Base-by-base conservation (phyloP, 1,140 invertebrate species). In the Eciton burchellii region DNA sequence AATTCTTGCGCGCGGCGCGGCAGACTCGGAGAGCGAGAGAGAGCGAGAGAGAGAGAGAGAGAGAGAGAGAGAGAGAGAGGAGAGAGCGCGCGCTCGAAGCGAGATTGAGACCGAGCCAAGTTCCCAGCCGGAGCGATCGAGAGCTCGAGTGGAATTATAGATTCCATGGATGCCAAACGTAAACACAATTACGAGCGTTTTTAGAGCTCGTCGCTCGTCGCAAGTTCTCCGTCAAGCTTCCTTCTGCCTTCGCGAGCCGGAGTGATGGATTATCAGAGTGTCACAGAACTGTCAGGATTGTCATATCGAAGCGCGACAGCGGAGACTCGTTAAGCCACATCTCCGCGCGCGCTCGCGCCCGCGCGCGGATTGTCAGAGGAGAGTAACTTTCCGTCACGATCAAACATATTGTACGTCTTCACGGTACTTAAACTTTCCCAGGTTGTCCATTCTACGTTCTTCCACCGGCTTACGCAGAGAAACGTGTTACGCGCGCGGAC, bases 1-100 rank as follows among this genome's bases (percentile, higher is more conserved):
- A 70, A 79, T 79, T 70, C 52, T 70, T 79, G 74, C 6, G 49
- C 41, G 5, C 24, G 49, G 52, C 52, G 52, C 35, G 16, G 16
- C 47, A 77, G 41, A 45, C 45, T 12, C 59, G 43, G 5, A 43
- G 19, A 66, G 60, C 60, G n/a, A n/a, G n/a, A n/a, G n/a, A n/a
- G n/a, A n/a, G n/a, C n/a, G n/a, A n/a, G n/a, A n/a, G n/a, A n/a
- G n/a, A n/a, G n/a, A n/a, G n/a, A n/a, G n/a, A n/a, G n/a, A n/a
- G n/a, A n/a, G n/a, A n/a, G n/a, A n/a, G n/a, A n/a, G n/a, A n/a
- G n/a, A n/a, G n/a, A n/a, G n/a, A n/a, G n/a, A n/a, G n/a, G n/a
- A n/a, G 5, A 43, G 19, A 66, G 60, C 60, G 49, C 1, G 19
- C 43, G 1, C 14, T 43, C 21, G 19, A n/a, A n/a, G n/a, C n/a